These are phyloP conservation scores for Fragum fragum DNA, from an alignment of 2,888 invertebrate genomes.

Conservation along the genomic window DNA sequence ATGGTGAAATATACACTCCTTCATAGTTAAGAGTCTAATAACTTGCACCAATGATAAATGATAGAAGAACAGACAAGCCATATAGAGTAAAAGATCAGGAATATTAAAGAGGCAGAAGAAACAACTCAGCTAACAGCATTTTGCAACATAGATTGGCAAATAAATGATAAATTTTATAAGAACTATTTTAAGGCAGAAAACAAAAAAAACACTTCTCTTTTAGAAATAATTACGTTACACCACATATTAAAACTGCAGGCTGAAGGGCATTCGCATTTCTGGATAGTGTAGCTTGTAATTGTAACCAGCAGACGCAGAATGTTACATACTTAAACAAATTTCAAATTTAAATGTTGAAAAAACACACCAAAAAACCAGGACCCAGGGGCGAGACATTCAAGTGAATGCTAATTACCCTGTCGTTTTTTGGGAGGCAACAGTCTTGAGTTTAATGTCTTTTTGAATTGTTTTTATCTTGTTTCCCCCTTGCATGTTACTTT, in stretches of 20 bases:
- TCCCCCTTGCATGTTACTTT: background rate
- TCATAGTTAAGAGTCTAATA: no score
- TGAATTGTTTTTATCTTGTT: background rate
- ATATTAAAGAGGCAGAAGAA: no score
- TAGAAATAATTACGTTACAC: no score
- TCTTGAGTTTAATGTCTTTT: conserved; percentile 2
- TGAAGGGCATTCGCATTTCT: background rate
- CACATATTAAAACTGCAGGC: background rate
- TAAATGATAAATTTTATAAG: no score
- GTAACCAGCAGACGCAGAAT: background rate
- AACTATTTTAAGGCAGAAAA: no score
- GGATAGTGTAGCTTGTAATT: conserved; percentile 9
- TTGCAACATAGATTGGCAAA: no score
- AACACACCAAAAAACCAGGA: conserved; percentile 17
- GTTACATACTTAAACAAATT: conserved; percentile 25
- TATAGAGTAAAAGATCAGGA: no score
- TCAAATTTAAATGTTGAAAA: conserved; percentile 7
- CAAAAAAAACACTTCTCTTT: no score
- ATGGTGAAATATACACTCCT: no score
- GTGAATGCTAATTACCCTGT: conserved; percentile 20
- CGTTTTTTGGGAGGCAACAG: background rate
- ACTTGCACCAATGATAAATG: no score
- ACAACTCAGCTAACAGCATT: no score
- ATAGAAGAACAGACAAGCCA: no score
- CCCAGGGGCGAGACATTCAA: conserved; percentile 24